Evolutionary conservation across 1,140 invertebrate genomes (phyloP), one percentile per base, ranked within the genome.

Genomic region (Orussus abietinus): DNA sequence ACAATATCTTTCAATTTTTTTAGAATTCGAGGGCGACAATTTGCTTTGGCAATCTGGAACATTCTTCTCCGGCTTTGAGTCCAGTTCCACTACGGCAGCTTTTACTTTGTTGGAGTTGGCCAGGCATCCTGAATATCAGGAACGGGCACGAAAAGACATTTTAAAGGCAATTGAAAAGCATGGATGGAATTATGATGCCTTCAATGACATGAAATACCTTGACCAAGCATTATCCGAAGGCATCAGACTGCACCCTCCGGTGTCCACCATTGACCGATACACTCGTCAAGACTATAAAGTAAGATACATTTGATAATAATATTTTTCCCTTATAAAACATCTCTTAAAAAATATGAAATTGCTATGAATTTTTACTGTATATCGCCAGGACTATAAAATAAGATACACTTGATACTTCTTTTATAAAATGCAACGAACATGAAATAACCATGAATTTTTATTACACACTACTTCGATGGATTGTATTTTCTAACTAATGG

Each of bases 141-240:
- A 77, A 28, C 73, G 65, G 47, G 48, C 82, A 0, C 66, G 76
- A 10, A 51, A 78, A 46, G 83, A 86, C 64, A 76, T 87, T 2
- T 64, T 78, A 28, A 48, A 55, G 21, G 57, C 69, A 9, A 62
- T 77, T n/a, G 49, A 50, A 6, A 49, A 59, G 35, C 32, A 63
- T 44, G 62, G 60, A 2, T 41, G 57, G 37, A 61, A 56, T 0
- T 64, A 59, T 22, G 62, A 66, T 29, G 61, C 62, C 10, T 62
- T 69, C 18, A 61, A 57, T 18, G 51, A 69, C 0, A 69, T 66
- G 66, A 66, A 64, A 21, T 69, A 65, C 39, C 43, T 69, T 6
- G 59, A 69, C 35, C 63, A 65, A 38, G 31, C 49, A 45, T 6
- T 53, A 41, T 31, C 58, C 5, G 65, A 68, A 48, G 64, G 74